Evolutionary conservation across 64 coral and sea anemone species (phyloP).

Genomic region (Platygyra sinensis): DNA sequence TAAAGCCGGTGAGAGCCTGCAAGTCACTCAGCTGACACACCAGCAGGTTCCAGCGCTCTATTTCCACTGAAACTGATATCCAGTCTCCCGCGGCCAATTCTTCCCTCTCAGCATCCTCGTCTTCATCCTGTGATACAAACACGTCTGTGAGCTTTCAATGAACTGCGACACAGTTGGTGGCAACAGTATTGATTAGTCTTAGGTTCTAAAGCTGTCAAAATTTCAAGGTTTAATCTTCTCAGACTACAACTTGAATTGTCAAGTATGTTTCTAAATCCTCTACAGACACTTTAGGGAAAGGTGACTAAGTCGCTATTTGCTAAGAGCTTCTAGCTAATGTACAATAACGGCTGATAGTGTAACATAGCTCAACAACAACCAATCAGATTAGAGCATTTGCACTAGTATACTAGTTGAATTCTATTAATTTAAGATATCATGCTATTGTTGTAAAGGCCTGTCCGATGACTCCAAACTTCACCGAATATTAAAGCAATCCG

Average conservation of each 20-base stretch:
- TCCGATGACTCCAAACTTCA: background rate
- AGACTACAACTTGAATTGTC: too few species aligned
- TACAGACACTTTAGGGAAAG: too few species aligned
- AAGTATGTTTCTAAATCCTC: too few species aligned
- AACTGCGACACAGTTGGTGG: background rate
- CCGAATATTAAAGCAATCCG: background rate
- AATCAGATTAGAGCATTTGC: too few species aligned
- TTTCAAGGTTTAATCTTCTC: too few species aligned
- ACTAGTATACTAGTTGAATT: too few species aligned
- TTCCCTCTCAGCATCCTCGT: conserved; percentile 59
- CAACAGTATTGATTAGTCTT: background rate
- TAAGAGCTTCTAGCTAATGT: too few species aligned
- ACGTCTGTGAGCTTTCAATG: background rate
- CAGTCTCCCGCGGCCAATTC: conserved; percentile 77
- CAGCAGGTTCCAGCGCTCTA: conserved; percentile 94
- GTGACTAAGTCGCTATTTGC: too few species aligned
- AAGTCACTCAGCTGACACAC: conserved; percentile 85
- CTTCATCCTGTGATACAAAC: conserved; percentile 39
- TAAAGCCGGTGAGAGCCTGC: conserved; percentile 56
- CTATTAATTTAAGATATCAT: background rate
- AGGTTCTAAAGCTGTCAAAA: background rate
- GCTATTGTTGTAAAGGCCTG: background rate
- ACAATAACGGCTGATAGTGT: too few species aligned
- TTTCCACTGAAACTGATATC: conserved; percentile 95
- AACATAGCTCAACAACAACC: too few species aligned